Evolutionary conservation across 1,140 invertebrate species (phyloP).

Genomic region (Acromyrmex charruanus): DNA sequence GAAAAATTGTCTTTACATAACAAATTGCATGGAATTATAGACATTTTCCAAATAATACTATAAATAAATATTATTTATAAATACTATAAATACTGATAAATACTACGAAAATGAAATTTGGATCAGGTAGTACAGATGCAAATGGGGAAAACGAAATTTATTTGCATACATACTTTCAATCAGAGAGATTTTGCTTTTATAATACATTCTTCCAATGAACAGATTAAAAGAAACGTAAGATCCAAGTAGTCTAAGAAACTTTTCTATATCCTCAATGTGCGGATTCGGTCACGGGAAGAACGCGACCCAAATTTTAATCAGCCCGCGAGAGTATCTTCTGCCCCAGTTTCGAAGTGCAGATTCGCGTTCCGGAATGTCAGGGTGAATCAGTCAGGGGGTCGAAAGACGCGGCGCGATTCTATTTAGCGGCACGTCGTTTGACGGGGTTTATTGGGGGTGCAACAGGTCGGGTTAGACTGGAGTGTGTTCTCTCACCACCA

Average conservation of each 20-base stretch:
- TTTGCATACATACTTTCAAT: background rate
- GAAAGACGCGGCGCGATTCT: slow-evolving; percentile 85
- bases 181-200: background rate
- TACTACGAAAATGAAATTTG: background rate
- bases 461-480: slow-evolving; percentile 86
- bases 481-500: slow-evolving; percentile 86
- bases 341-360: slow-evolving; percentile 70
- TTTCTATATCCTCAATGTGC: background rate
- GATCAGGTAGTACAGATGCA: background rate
- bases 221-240: background rate
- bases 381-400: slow-evolving; percentile 82
- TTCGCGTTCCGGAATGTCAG: slow-evolving; percentile 70
- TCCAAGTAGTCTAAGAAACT: background rate
- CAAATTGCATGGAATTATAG: background rate
- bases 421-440: slow-evolving; percentile 86
- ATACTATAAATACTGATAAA: too few relatives aligned
- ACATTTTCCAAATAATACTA: background rate
- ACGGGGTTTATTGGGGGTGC: slow-evolving; percentile 86
- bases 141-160: background rate
- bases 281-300: slow-evolving; percentile 18
- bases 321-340: slow-evolving; percentile 32
- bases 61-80: background rate
- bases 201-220: background rate
- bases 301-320: slow-evolving; percentile 61
- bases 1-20: background rate